Evolutionary conservation across 2,113 vertebrate genomes (phyloP).

Genomic region (Polypterus senegalus): DNA sequence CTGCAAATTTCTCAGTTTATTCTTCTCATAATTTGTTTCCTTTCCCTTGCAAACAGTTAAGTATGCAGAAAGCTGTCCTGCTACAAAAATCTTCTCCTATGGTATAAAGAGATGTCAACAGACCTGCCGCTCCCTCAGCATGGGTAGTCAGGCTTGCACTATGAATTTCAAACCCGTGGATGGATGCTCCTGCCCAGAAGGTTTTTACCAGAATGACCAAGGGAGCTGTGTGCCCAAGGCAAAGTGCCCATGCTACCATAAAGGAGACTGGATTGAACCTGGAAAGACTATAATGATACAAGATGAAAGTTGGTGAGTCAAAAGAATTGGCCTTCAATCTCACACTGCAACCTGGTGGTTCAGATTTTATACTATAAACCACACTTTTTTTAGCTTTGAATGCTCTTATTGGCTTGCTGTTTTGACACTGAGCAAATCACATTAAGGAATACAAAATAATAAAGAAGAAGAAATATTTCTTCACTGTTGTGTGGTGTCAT

Average conservation of each 20-base stretch:
- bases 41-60: constrained; percentile 41
- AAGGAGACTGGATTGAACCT: constrained; percentile 52
- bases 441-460: too few species aligned
- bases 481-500: too few species aligned
- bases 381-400: too few species aligned
- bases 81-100: constrained; percentile 70
- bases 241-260: constrained; percentile 73
- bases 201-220: constrained; percentile 58
- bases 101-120: constrained; percentile 70
- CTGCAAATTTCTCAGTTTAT: too few species aligned
- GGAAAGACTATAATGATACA: constrained; percentile 56
- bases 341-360: too few species aligned
- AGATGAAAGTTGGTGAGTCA: constrained; percentile 69
- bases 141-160: constrained; percentile 50
- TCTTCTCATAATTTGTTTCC: too few species aligned
- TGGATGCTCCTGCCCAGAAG: constrained; percentile 73
- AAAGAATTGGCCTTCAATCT: not conserved
- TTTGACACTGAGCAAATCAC: too few species aligned
- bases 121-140: constrained; percentile 69
- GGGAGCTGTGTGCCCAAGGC: constrained; percentile 57
- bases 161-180: constrained; percentile 68
- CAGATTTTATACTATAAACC: too few species aligned
- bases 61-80: constrained; percentile 56
- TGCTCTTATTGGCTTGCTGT: too few species aligned
- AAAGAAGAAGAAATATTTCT: too few species aligned